Evolutionary conservation across 2,888 invertebrate genomes (phyloP), one percentile per base, ranked within the genome.

Genomic region (Drosophila anceps): DNA sequence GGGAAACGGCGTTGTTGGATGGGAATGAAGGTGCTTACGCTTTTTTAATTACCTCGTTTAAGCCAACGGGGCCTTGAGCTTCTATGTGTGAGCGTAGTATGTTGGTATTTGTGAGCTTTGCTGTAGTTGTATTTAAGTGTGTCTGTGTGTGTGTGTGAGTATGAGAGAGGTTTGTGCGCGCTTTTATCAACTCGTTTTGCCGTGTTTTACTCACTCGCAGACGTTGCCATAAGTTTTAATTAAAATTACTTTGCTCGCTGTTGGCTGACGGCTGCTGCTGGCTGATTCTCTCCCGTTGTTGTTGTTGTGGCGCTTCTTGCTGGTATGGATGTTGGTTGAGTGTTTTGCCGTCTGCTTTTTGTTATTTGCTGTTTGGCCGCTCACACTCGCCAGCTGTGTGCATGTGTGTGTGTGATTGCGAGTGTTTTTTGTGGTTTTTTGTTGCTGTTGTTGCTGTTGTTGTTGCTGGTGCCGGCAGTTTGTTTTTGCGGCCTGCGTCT

Each of bases 201-300:
- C 84, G 88, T 85, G 84, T 85, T 85, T 85, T 85, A 85, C 84
- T 85, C 88, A 85, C 84, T 85, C 85, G 83, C 88, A 83, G 88
- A 85, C 88, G 88, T 88, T 88, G 88, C 88, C 83, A 85, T 85
- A 85, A 85, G 84, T 85, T 85, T 85, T 85, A 85, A 85, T 85
- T 85, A 85, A 85, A 85, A 85, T 85, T 85, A 85, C 84, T 85
- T 85, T 83, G 87, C 83, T 59, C 67, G 73, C 73, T 76, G 79
- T 80, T 80, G 86, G 76, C 74, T 73, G 82, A 73, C 69, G 53
- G 64, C 70, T 37, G 53, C 67, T 71, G 37, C 59, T n/a, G 57
- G 27, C 35, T 66, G 48, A 44, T 48, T 31, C 29, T 65, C 51
- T 41, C 35, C 44, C 15, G 44, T 24, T 44, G 57, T 53, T 60